These are phyloP conservation scores for Vannuccia rotundouncinata DNA, from an alignment of 2,888 invertebrate genomes.

Conservation along the genomic window DNA sequence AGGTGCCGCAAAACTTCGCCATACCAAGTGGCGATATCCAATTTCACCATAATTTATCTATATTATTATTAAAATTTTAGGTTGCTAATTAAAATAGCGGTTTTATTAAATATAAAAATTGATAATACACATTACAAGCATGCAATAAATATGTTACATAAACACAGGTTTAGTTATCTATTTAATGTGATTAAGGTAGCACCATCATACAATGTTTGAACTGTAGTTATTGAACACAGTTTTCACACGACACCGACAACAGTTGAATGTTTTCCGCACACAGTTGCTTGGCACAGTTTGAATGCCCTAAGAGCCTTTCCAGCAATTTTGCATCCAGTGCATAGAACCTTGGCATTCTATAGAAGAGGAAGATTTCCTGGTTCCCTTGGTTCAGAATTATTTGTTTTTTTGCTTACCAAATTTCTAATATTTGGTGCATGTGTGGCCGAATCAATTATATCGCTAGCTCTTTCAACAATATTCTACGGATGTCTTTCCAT, in stretches of 20 bases:
- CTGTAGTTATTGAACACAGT: slow-evolving; percentile 8
- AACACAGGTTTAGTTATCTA: slow-evolving; percentile 12
- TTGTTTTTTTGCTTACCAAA: not conserved
- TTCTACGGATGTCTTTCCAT: not conserved
- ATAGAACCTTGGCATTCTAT: not conserved
- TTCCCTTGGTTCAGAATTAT: not conserved
- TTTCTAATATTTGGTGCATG: not conserved
- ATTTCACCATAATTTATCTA: not conserved
- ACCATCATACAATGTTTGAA: not conserved
- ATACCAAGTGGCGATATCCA: not conserved
- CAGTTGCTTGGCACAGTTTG: not conserved
- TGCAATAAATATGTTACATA: slow-evolving; percentile 23
- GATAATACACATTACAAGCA: slow-evolving; percentile 11
- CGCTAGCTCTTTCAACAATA: not conserved
- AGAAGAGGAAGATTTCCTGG: not conserved
- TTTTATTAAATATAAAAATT: slow-evolving; percentile 17
- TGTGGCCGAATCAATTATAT: not conserved
- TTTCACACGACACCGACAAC: slow-evolving; percentile 13
- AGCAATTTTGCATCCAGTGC: not conserved
- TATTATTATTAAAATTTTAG: slow-evolving; percentile 19
- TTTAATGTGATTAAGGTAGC: not conserved
- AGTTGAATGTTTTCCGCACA: not conserved
- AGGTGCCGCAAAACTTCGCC: not conserved
- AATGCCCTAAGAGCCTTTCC: not conserved
- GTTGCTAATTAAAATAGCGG: not conserved